Evolutionary conservation across 2,888 invertebrate species (phyloP).

Genomic region (Brenthis daphne): DNA sequence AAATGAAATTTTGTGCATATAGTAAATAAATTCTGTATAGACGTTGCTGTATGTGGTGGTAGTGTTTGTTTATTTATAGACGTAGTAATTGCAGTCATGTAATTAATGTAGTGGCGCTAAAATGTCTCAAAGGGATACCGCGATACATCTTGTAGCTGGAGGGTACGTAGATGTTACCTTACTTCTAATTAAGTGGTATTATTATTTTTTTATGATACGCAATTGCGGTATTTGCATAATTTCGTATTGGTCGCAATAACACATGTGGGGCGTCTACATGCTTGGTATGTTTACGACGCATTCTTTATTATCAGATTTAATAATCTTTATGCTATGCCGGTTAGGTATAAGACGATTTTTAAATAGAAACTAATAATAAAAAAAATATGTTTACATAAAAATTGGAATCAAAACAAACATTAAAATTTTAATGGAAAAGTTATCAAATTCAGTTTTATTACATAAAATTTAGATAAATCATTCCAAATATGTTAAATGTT

Average conservation of each 20-base stretch:
- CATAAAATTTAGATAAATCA: too few species aligned
- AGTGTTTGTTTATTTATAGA: conserved; percentile 83
- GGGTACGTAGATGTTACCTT: conserved; percentile 85
- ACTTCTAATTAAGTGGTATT: neutral
- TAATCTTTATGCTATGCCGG: neutral
- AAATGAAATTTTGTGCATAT: conserved; percentile 15
- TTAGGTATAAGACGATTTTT: neutral
- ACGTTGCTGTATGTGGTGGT: conserved; percentile 57
- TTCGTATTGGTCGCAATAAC: conserved; percentile 25
- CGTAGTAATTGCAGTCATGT: conserved; percentile 78
- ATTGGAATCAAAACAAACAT: too few species aligned
- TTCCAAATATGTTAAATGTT: too few species aligned
- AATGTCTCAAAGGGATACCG: conserved; percentile 92
- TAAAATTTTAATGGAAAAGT: too few species aligned
- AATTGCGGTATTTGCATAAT: conserved; percentile 30
- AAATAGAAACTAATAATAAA: neutral
- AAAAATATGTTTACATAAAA: neutral
- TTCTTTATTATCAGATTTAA: conserved; percentile 14
- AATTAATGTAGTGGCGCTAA: conserved; percentile 71
- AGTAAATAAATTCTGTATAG: conserved; percentile 39
- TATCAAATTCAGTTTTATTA: too few species aligned
- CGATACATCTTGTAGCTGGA: conserved; percentile 97
- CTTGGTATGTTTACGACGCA: conserved; percentile 30
- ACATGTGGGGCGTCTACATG: conserved; percentile 30
- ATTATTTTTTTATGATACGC: conserved; percentile 26